Base-by-base conservation (phyloP, 2,113 vertebrate species). In the Mus pahari region DNA sequence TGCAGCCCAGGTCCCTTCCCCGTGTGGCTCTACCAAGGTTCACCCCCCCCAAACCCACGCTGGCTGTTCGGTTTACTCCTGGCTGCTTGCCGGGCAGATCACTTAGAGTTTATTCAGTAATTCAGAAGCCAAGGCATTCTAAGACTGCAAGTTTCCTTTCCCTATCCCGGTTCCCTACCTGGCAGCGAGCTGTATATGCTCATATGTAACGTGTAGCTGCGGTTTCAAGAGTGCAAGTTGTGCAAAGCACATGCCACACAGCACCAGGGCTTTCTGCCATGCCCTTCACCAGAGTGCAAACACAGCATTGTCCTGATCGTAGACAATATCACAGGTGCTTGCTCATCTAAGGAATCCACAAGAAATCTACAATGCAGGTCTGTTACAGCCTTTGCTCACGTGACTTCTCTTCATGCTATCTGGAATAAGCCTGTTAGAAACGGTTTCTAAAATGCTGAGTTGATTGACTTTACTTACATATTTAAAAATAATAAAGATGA, bases 101-200 rank as follows among this genome's bases (percentile, higher is more conserved):
- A 24, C 94, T 86, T 60, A 26, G 53, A 26, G 2, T 55, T 88
- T 64, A 78, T 66, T 93, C 45, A 87, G 73, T 91, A 86, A 68
- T 66, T 82, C 83, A 45, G 31, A 94, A 94, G 55, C 94, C 86
- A 60, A 94, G 92, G 82, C 60, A 77, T 78, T 82, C 68, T 78
- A 24, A 89, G 11, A 86, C 78, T 5, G 1, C 39, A 22, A 24
- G 39, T 68, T 60, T 81, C 53, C 39, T 95, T 86, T 91, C 53
- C 88, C 89, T 60, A 33, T 19, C 20, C 31, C 53, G 58, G 6
- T 22, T 24, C 53, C 20, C 79, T 58, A 22, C 53, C 53, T 26
- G 79, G 19, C 50, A 81, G 33, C 5, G 9, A 60, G 36, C 36
- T 36, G 9, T 48, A 20, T 33, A 53, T 5, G 31, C 16, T 33